A percentile compares a stretch with the other conserved stretches of the same genome.
Conservation (phyloP, 2,888 invertebrate species). For the Tenthredo notha region DNA sequence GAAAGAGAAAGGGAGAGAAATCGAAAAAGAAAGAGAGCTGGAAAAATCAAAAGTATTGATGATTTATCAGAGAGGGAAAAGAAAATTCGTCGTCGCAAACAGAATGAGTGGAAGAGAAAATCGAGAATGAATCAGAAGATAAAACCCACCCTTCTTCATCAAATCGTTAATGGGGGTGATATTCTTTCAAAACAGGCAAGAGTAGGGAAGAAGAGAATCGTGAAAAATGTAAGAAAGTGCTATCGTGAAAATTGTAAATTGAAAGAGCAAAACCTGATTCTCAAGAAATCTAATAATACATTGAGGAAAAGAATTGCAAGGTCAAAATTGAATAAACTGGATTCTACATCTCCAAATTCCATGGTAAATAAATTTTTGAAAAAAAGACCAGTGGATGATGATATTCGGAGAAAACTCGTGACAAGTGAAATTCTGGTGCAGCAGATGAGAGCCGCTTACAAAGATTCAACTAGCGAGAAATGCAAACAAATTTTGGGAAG, state of each 20-base stretch:
- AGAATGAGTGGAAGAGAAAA: background rate
- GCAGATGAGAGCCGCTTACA: background rate
- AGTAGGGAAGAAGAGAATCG: background rate
- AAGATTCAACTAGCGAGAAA: background rate
- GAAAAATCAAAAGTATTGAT: background rate
- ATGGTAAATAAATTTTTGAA: background rate
- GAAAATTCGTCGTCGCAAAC: background rate
- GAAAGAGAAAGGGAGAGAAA: background rate
- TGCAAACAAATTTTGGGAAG: background rate
- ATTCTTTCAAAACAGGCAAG: background rate
- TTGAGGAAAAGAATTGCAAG: no score
- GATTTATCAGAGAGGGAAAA: background rate
- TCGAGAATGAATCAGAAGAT: background rate
- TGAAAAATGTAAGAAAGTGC: background rate
- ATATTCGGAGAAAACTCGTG: background rate
- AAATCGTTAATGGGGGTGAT: background rate
- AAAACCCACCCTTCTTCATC: background rate
- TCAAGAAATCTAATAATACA: background rate
- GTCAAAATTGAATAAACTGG: no score
- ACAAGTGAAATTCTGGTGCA: background rate
- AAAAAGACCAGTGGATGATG: background rate
- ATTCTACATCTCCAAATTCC: background rate
- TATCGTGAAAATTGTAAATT: background rate
- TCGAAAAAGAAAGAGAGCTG: no score
- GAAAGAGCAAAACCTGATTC: background rate